Percentiles rank a stretch among this genome's conserved stretches.
phyloP scores from a whole-genome alignment of 2,888 invertebrate genomes.

The Ptychoptera albimana region DNA sequence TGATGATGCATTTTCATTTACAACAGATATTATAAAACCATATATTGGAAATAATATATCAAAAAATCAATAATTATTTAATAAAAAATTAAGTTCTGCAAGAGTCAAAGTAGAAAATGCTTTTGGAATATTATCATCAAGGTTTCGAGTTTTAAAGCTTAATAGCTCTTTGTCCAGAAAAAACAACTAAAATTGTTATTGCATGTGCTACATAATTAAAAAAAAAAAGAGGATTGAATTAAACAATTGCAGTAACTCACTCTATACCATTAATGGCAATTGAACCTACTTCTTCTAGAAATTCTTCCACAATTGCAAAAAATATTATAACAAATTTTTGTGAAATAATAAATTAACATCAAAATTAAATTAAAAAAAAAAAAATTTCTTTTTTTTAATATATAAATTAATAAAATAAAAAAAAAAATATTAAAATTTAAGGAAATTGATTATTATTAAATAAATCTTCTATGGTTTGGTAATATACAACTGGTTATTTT shows the following conservation, averaged over 20 bases:
- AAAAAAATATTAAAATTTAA: too few species aligned
- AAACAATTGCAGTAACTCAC: too few species aligned
- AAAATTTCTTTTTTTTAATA: too few species aligned
- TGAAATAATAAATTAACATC: neutral
- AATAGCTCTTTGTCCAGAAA: too few species aligned
- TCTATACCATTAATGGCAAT: slow-evolving; percentile 1
- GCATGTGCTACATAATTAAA: slow-evolving; percentile 8
- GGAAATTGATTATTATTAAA: too few species aligned
- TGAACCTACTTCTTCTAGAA: neutral
- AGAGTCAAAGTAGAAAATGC: slow-evolving; percentile 9
- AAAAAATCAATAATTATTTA: slow-evolving; percentile 2
- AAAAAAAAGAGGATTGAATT: slow-evolving; percentile 8
- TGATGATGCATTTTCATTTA: slow-evolving; percentile 8
- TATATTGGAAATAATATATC: slow-evolving; percentile 3
- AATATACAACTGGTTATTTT: too few species aligned
- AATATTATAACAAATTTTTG: slow-evolving; percentile 1
- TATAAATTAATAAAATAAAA: too few species aligned
- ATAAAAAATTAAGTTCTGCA: slow-evolving; percentile 6
- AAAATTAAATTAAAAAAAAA: neutral
- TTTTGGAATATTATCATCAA: slow-evolving; percentile 11
- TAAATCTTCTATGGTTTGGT: too few species aligned
- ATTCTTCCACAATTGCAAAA: neutral
- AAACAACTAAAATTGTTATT: too few species aligned
- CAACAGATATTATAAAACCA: slow-evolving; percentile 8
- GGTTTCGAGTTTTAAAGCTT: too few species aligned